Evolutionary conservation across 1,140 invertebrate genomes (phyloP).

Genomic region (Dinothrombium tinctorium): DNA sequence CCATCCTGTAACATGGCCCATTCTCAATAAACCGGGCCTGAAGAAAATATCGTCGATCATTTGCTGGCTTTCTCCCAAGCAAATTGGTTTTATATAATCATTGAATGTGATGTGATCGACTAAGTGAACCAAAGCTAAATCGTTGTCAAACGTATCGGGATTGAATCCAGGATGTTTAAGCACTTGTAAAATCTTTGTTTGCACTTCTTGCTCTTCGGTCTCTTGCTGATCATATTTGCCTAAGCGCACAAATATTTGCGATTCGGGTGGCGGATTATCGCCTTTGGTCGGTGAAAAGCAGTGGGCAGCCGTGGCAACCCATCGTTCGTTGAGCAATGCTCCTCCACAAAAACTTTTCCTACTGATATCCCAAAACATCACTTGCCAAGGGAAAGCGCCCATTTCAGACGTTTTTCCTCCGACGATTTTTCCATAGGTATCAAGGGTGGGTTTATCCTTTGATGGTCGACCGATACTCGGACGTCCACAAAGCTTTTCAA

Average conservation of each 20-base stretch:
- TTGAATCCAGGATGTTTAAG: constrained; percentile 26
- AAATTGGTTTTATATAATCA: constrained; percentile 17
- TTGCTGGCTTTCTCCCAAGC: constrained; percentile 8
- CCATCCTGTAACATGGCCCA: constrained; percentile 18
- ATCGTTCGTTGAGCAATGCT: constrained; percentile 16
- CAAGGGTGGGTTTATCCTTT: constrained; percentile 8
- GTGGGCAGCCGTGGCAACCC: constrained; percentile 18
- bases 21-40: neutral
- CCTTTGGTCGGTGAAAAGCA: constrained; percentile 13
- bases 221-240: constrained; percentile 14
- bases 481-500: constrained; percentile 14
- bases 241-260: constrained; percentile 10
- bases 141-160: constrained; percentile 34
- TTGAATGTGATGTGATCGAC: constrained; percentile 13
- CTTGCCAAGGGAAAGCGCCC: constrained; percentile 17
- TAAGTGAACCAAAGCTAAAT: constrained; percentile 38
- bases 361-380: constrained; percentile 16
- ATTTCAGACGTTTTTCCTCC: constrained; percentile 14
- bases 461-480: constrained; percentile 10
- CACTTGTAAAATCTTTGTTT: constrained; percentile 9
- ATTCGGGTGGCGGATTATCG: neutral
- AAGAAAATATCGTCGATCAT: neutral
- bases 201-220: constrained; percentile 7
- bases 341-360: constrained; percentile 16
- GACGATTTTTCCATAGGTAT: constrained; percentile 15